These are phyloP conservation scores for Napeogenes inachia DNA, from an alignment of 2,888 invertebrate species.

Conservation along the genomic window DNA sequence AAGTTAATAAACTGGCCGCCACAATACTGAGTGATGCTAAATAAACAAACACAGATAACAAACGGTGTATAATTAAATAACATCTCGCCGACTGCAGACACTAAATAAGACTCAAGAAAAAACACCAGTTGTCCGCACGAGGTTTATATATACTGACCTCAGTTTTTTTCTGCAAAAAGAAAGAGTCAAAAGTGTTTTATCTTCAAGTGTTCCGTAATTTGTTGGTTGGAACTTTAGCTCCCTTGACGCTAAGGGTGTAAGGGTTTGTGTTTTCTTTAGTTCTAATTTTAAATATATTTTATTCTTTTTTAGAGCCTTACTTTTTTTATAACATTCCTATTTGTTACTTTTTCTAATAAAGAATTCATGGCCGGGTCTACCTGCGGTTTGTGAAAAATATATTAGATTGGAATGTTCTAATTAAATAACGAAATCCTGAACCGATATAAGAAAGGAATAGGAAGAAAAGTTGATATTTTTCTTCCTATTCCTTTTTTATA, in stretches of 20 bases:
- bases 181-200: constrained; percentile 18
- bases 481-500: no score
- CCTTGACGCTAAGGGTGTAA: constrained; percentile 6
- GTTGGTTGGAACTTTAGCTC: constrained; percentile 3
- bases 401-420: no score
- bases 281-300: background rate
- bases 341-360: no score
- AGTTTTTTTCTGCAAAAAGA: constrained; percentile 24
- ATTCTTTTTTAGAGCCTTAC: background rate
- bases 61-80: constrained; percentile 33
- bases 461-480: no score
- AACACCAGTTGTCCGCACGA: constrained; percentile 31
- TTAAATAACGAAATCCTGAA: no score
- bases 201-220: constrained; percentile 14
- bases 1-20: constrained; percentile 33
- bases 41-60: constrained; percentile 31
- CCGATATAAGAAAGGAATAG: no score
- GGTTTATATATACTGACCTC: constrained; percentile 30
- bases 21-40: constrained; percentile 31
- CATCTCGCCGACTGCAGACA: constrained; percentile 33
- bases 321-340: no score
- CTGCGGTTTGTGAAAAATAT: no score
- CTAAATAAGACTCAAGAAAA: constrained; percentile 34
- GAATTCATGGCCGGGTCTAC: no score
- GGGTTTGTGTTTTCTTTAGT: constrained; percentile 1